Evolutionary conservation across 2,797 vertebrate species (phyloP).

Genomic region (Aratinga solstitialis): DNA sequence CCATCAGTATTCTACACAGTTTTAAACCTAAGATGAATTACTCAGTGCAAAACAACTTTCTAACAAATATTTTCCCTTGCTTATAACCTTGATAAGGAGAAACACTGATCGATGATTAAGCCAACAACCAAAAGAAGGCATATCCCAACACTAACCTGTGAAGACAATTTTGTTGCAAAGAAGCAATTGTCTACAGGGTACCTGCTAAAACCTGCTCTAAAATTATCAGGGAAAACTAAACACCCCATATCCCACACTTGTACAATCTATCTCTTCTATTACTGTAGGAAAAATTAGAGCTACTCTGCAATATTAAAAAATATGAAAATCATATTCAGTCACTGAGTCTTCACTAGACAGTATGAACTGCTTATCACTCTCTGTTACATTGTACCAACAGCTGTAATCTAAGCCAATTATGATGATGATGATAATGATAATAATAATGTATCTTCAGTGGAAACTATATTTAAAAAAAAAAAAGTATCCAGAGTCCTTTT

Average conservation of each 20-base stretch:
- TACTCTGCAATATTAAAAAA: not conserved
- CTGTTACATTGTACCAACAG: not conserved
- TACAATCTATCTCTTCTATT: not conserved
- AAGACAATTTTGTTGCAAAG: not conserved
- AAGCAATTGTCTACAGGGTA: not conserved
- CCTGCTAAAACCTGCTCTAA: not conserved
- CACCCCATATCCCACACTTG: rapidly evolving
- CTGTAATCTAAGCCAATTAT: not conserved
- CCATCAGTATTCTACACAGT: not conserved
- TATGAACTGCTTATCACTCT: not conserved
- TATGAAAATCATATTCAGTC: not conserved
- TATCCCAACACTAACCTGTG: not conserved
- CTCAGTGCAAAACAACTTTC: not conserved
- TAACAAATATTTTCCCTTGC: not conserved
- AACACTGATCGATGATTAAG: not conserved
- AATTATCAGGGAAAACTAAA: not conserved
- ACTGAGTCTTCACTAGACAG: not conserved
- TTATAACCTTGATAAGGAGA: not conserved
- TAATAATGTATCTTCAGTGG: not conserved
- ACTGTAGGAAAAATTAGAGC: not conserved
- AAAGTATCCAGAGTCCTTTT: not conserved
- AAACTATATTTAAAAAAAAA: not conserved
- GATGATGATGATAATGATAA: not conserved
- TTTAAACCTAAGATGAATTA: not conserved
- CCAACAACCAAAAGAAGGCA: not conserved